Base-by-base conservation (phyloP, 2,797 vertebrate species). In the Sarcoramphus papa region DNA sequence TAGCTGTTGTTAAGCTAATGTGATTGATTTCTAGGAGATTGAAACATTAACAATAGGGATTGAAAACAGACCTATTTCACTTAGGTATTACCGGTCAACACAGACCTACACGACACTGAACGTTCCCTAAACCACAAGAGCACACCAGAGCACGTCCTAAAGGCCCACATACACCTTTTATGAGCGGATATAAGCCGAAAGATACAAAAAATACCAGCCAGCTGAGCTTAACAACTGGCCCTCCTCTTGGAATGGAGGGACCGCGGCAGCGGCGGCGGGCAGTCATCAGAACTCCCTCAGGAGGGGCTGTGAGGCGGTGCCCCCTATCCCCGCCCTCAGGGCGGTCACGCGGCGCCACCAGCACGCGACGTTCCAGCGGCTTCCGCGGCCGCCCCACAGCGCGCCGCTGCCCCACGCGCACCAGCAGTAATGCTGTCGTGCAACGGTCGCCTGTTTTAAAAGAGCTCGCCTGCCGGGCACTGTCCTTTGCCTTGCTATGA, bases 371-470 rank as follows among this genome's bases (percentile, higher is more conserved):
- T 0, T 7, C 23, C 27, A 59, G 51, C 69, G 4, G 6, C 45
- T 8, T 0, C 2, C 0, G 3, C 37, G 1, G 1, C 9, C 12
- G 2, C 40, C 0, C 1, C 35, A 0, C 4, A 20, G 3, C 12
- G 3, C 4, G 1, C 31, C 15, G 15, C 43, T 3, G 6, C 13
- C 0, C 6, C 54, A 12, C 67, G 21, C 74, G 18, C 48, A 2
- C 30, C 7, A 0, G 0, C 3, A 1, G 3, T 0, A 0, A 2
- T 0, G n/a, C 7, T 1, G 0, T 0, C 0, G 0, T 0, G 3
- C 1, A 92, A 92, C 95, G 22, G 83, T 9, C 76, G 11, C 14
- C 14, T 3, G 0, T 9, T 74, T 78, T 64, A 37, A 77, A 30
- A 6, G 41, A 10, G 27, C 41, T 56, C 69, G 53, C 68, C 56